Percentiles rank a stretch among this genome's conserved stretches.
These are phyloP conservation scores for Lutraria lutraria DNA, from an alignment of 2,888 invertebrate species.

Conservation along the genomic window DNA sequence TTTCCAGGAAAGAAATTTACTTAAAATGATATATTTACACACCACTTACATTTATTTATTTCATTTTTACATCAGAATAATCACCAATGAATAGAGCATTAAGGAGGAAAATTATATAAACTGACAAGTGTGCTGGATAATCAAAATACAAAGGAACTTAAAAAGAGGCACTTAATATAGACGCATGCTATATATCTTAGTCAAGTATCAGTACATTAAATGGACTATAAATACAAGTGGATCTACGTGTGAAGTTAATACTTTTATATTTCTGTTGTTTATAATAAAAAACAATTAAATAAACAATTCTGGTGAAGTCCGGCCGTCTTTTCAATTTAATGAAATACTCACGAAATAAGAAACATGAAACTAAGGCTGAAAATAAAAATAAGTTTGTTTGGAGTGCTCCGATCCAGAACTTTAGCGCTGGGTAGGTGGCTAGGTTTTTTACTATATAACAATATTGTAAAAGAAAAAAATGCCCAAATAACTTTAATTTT, in stretches of 20 bases:
- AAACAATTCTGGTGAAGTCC: background rate
- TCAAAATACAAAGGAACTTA: background rate
- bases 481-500: no score
- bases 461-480: no score
- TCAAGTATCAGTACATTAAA: background rate
- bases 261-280: background rate
- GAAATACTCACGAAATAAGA: no score
- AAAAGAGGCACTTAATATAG: background rate
- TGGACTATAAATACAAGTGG: background rate
- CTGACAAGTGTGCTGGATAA: background rate
- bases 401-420: background rate
- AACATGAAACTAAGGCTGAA: background rate
- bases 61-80: background rate
- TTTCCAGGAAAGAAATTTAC: background rate
- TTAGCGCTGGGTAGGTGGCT: background rate
- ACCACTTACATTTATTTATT: background rate
- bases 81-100: background rate
- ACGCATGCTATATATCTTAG: background rate
- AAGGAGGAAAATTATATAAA: background rate
- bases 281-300: background rate
- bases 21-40: background rate
- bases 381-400: background rate
- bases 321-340: background rate
- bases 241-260: background rate
- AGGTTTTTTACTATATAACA: background rate